phyloP scores from a whole-genome alignment of 1,140 invertebrate species.

The Listronotus oregonensis region DNA sequence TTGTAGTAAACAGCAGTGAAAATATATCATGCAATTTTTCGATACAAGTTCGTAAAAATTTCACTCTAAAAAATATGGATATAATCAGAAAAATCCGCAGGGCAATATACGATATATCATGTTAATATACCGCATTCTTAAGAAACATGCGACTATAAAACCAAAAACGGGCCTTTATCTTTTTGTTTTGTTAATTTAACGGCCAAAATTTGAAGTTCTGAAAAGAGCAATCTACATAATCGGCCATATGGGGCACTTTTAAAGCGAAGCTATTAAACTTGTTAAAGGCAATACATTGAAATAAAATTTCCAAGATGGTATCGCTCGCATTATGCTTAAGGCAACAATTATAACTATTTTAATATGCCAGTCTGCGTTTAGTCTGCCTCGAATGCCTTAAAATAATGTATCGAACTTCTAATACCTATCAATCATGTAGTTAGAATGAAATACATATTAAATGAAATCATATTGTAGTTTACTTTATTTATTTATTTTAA shows the following conservation, averaged over 20 bases:
- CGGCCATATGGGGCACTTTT: constrained; percentile 28
- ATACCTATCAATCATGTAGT: constrained; percentile 19
- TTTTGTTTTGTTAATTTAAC: constrained; percentile 33
- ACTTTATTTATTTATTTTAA: no score
- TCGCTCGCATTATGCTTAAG: constrained; percentile 28
- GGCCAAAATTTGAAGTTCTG: constrained; percentile 25
- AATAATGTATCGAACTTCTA: constrained; percentile 8
- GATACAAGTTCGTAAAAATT: no score
- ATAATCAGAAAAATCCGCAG: background rate
- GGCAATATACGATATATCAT: constrained; percentile 31
- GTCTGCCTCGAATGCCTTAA: background rate
- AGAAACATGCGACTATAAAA: constrained; percentile 33
- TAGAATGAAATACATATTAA: no score
- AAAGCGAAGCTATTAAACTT: constrained; percentile 20
- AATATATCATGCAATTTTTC: no score
- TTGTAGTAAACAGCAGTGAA: no score
- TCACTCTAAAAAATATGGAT: no score
- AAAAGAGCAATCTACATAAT: constrained; percentile 33
- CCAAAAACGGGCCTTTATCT: constrained; percentile 28
- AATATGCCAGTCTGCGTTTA: constrained; percentile 29
- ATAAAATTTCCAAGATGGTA: constrained; percentile 35
- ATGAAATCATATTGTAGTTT: no score
- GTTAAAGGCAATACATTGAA: constrained; percentile 4
- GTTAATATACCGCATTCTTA: constrained; percentile 24
- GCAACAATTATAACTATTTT: constrained; percentile 40